These are phyloP conservation scores for Capreolus pygargus DNA, from an alignment of 2,113 vertebrate species.

Conservation along the genomic window DNA sequence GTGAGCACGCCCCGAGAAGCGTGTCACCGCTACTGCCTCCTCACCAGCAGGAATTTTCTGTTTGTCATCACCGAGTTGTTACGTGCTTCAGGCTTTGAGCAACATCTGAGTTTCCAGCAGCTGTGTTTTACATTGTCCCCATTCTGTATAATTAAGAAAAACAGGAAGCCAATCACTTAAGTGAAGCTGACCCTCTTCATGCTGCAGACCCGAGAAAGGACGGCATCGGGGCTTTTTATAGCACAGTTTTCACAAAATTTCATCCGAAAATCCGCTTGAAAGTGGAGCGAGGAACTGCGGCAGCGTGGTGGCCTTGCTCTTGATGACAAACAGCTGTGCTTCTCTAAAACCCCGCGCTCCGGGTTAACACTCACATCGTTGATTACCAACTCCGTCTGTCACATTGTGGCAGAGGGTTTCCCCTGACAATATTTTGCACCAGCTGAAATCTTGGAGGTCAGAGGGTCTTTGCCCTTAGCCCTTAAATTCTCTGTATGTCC, in stretches of 20 bases:
- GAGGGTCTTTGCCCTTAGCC: background rate
- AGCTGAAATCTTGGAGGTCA: background rate
- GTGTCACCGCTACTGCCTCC: background rate
- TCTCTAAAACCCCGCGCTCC: background rate
- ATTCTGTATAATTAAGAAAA: conserved; percentile 85
- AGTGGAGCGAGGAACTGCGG: conserved; percentile 37
- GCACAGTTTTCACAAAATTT: conserved; percentile 56
- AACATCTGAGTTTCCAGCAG: conserved; percentile 80
- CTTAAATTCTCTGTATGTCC: background rate
- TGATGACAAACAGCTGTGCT: conserved; percentile 57
- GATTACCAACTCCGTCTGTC: background rate
- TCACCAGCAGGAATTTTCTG: conserved; percentile 51
- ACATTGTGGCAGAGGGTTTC: conserved; percentile 40
- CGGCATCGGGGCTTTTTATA: conserved; percentile 61
- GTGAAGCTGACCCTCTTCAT: conserved; percentile 74
- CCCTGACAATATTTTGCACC: background rate
- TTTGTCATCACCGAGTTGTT: conserved; percentile 37
- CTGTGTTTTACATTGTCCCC: conserved; percentile 82
- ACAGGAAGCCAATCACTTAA: conserved; percentile 81
- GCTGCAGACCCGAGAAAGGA: conserved; percentile 57
- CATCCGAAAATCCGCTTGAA: conserved; percentile 51
- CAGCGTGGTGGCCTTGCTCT: background rate
- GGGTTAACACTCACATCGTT: background rate
- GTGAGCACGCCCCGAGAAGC: background rate
- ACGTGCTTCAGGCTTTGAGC: conserved; percentile 72